Conservation (phyloP, 2,888 invertebrate genomes). For the Hypercompe scribonia region DNA sequence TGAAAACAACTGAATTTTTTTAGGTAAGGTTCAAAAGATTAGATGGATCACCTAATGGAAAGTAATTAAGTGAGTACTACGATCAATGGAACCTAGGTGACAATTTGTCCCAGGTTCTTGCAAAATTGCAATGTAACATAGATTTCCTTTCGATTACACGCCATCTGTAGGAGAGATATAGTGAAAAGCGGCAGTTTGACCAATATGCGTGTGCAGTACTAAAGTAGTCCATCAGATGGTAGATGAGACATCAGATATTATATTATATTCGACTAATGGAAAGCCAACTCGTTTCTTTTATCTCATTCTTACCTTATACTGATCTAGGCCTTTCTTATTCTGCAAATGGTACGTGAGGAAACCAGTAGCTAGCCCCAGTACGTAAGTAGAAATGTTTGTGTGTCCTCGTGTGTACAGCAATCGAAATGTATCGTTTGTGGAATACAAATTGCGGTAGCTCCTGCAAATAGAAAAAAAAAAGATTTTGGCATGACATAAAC, state of each 20-base stretch:
- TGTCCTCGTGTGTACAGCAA: slow-evolving; percentile 74
- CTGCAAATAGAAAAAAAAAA: slow-evolving; percentile 53
- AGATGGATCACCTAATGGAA: too few relatives aligned
- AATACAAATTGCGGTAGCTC: slow-evolving; percentile 68
- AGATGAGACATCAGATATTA: not conserved
- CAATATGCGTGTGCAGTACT: not conserved
- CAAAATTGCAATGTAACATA: too few relatives aligned
- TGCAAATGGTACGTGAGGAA: slow-evolving; percentile 72
- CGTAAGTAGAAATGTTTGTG: slow-evolving; percentile 76
- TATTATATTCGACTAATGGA: too few relatives aligned
- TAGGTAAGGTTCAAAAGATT: too few relatives aligned
- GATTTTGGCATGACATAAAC: too few relatives aligned
- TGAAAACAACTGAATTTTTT: too few relatives aligned
- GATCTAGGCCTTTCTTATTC: slow-evolving; percentile 59
- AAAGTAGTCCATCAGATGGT: not conserved
- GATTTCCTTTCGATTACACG: too few relatives aligned
- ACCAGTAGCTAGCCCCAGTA: slow-evolving; percentile 75
- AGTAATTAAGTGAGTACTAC: too few relatives aligned
- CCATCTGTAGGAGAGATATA: too few relatives aligned
- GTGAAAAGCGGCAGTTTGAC: not conserved
- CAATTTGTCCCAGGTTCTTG: too few relatives aligned
- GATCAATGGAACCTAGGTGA: too few relatives aligned
- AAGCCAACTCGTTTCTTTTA: not conserved
- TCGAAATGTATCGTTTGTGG: slow-evolving; percentile 68
- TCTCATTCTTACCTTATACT: slow-evolving; percentile 61